phyloP scores from a whole-genome alignment of 2,797 vertebrate species.

The Pterois miles region DNA sequence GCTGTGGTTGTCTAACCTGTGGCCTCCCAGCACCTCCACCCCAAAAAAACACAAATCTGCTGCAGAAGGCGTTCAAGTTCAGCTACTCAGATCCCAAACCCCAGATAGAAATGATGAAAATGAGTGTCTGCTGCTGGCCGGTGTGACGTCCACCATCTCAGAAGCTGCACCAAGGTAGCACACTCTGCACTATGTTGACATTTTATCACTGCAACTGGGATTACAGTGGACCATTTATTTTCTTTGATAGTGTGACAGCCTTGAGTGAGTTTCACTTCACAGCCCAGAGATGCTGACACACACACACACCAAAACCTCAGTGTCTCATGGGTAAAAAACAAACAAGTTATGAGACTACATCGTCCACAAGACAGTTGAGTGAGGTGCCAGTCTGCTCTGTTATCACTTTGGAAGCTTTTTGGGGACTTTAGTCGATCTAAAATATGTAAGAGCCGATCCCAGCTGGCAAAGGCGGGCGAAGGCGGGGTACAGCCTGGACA shows the following conservation, averaged over 20 bases:
- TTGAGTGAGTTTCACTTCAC: conserved; percentile 43
- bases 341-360: conserved; percentile 3
- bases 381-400: background rate
- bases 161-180: conserved; percentile 34
- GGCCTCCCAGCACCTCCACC: too few relatives aligned
- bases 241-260: conserved; percentile 63
- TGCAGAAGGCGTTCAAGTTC: background rate
- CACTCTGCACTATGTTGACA: conserved; percentile 31
- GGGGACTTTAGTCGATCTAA: background rate
- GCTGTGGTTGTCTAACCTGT: too few relatives aligned
- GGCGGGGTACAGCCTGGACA: too few relatives aligned
- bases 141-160: conserved; percentile 52
- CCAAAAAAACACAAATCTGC: too few relatives aligned
- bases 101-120: conserved; percentile 33
- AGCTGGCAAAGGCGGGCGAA: too few relatives aligned
- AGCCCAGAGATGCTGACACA: background rate
- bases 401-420: background rate
- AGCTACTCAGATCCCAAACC: conserved; percentile 11
- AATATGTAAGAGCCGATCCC: too few relatives aligned
- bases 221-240: conserved; percentile 61
- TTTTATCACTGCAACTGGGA: conserved; percentile 58
- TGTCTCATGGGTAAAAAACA: conserved; percentile 24
- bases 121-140: conserved; percentile 19
- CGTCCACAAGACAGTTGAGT: background rate
- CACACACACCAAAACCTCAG: background rate